Conservation (phyloP, 1,140 invertebrate genomes). For the Drosophila trapezifrons region DNA sequence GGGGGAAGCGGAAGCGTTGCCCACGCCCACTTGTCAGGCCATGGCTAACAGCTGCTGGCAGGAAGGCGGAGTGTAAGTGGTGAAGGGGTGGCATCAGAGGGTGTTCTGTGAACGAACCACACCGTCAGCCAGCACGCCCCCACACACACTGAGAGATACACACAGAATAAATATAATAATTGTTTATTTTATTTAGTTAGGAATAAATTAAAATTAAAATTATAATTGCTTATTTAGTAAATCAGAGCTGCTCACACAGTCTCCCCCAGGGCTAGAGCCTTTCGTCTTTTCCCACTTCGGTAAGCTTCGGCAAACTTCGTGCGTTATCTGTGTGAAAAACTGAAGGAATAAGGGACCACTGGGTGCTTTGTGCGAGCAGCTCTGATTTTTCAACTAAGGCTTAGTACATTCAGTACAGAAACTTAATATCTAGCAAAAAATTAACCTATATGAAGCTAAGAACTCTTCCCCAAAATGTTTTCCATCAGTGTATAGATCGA, state of each 20-base stretch:
- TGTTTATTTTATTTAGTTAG: background rate
- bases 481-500: background rate
- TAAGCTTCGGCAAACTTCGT: background rate
- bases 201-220: too few relatives aligned
- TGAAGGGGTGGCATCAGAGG: constrained; percentile 24
- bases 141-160: constrained; percentile 26
- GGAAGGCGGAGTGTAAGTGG: background rate
- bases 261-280: too few relatives aligned
- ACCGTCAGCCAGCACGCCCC: constrained; percentile 46
- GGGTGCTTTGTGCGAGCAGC: background rate
- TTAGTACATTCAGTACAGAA: too few relatives aligned
- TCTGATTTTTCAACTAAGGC: background rate
- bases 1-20: constrained; percentile 76
- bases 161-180: background rate
- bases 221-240: background rate
- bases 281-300: too few relatives aligned
- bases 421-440: too few relatives aligned
- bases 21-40: constrained; percentile 75
- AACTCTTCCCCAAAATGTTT: background rate
- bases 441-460: too few relatives aligned
- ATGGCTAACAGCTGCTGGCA: constrained; percentile 29
- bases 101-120: constrained; percentile 25
- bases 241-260: background rate
- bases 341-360: background rate
- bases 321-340: background rate